Evolutionary conservation across 1,140 invertebrate genomes (phyloP), one percentile per base, ranked within the genome.

Genomic region (Diploscapter pachys): DNA sequence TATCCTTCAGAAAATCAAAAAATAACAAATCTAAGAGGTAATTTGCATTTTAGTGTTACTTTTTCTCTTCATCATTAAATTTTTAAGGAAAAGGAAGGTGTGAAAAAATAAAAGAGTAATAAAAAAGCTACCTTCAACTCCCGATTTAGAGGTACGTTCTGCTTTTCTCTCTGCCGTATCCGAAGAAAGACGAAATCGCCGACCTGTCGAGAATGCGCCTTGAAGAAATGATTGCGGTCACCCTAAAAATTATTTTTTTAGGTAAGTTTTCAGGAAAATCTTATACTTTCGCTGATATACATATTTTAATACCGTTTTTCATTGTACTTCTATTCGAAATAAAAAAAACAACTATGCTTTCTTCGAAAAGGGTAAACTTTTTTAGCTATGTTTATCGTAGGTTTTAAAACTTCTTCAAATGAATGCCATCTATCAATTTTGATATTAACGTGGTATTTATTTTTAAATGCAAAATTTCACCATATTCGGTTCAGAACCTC

Each of bases 161-260:
- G 50, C 73, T 59, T 63, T 49, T 13, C 59, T 57, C 66, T 67
- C 9, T 76, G 70, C 48, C 77, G 57, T 64, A 80, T 75, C 54
- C 78, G 63, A 9, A 80, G 59, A 62, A 80, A 80, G 5, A 72
- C 78, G 61, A 80, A 80, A 70, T 80, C 70, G 4, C 79, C 79
- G 52, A 80, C 70, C 53, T 62, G 62, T 11, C 73, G 61, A 50
- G 62, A 4, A 50, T 71, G 61, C 6, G 79, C 78, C 52, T 80
- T 76, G 78, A 80, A 79, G 50, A 73, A 56, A 49, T 65, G 63
- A 49, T 63, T 67, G 55, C 70, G 73, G 5, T 79, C 78, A 57
- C 78, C 78, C 63, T 78, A 50, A 72, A 65, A 69, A 13, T 56
- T 56, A 0, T 56, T 31, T 4, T 56, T 5, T 13, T 31, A 31